Conservation (phyloP, 2,797 vertebrate genomes). For the Lutjanus campechanus region DNA sequence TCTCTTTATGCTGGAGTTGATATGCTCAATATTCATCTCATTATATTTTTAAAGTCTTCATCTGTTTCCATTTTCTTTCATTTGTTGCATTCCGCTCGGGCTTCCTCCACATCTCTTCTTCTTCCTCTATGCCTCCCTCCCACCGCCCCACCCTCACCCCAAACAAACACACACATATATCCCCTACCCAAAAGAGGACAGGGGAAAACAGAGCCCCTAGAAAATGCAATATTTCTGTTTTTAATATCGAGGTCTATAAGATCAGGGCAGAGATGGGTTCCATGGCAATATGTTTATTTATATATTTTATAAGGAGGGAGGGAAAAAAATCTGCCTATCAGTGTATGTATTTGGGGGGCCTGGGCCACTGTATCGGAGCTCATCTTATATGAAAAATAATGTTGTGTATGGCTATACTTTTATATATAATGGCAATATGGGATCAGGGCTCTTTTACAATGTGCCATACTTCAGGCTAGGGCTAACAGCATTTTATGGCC, state of each 20-base stretch:
- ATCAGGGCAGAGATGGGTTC: slow-evolving; percentile 89
- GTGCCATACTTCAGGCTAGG: slow-evolving; percentile 98
- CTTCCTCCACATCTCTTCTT: slow-evolving; percentile 64
- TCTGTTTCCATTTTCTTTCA: slow-evolving; percentile 84
- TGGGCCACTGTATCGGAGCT: slow-evolving; percentile 72
- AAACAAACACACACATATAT: slow-evolving; percentile 75
- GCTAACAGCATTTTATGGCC: slow-evolving; percentile 99
- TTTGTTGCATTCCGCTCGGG: slow-evolving; percentile 75
- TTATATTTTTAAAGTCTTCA: slow-evolving; percentile 81
- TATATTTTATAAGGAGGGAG: slow-evolving; percentile 83
- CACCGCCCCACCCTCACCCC: slow-evolving; percentile 14
- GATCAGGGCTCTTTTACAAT: slow-evolving; percentile 99
- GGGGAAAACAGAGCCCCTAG: slow-evolving; percentile 81
- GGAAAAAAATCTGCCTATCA: slow-evolving; percentile 79
- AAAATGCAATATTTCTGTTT: slow-evolving; percentile 91
- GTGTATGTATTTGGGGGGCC: slow-evolving; percentile 76
- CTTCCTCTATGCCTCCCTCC: slow-evolving; percentile 35
- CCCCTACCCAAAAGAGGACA: slow-evolving; percentile 81
- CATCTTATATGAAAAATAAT: slow-evolving; percentile 90
- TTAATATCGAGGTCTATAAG: slow-evolving; percentile 92
- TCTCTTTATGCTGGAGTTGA: slow-evolving; percentile 66
- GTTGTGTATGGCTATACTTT: slow-evolving; percentile 90
- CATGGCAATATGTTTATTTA: slow-evolving; percentile 91
- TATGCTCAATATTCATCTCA: slow-evolving; percentile 81
- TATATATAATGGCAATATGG: slow-evolving; percentile 95